These are phyloP conservation scores for Dendropsophus ebraccatus DNA, from an alignment of 2,113 vertebrate species.

Conservation along the genomic window DNA sequence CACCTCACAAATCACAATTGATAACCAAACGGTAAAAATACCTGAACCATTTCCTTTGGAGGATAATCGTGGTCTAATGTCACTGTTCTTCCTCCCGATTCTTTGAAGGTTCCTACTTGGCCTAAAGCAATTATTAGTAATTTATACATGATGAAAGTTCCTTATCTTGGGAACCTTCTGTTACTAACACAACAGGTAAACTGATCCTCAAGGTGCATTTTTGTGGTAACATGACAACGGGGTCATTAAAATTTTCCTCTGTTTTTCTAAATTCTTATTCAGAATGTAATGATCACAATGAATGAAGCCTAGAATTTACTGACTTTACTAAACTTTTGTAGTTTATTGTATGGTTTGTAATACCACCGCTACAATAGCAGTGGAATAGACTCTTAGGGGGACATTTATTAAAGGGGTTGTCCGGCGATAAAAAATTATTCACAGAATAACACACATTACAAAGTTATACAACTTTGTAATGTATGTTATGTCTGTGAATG, in stretches of 20 bases:
- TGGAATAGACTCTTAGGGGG: no score
- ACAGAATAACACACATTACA: no score
- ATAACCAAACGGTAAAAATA: constrained; percentile 62
- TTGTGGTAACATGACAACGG: constrained; percentile 77
- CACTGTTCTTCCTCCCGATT: constrained; percentile 60
- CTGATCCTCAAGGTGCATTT: constrained; percentile 67
- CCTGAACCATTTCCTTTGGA: constrained; percentile 62
- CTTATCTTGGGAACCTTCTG: constrained; percentile 66
- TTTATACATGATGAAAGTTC: constrained; percentile 81
- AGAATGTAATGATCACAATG: background rate
- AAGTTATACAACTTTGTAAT: no score
- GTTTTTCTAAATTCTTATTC: background rate
- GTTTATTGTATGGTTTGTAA: no score
- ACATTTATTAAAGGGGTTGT: no score
- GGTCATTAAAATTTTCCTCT: constrained; percentile 66
- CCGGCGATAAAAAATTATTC: no score
- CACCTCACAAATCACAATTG: constrained; percentile 54
- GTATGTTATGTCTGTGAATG: no score
- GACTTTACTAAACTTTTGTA: no score
- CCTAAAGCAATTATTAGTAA: constrained; percentile 77
- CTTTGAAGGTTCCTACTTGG: constrained; percentile 85
- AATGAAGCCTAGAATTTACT: no score
- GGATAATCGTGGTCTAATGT: constrained; percentile 67
- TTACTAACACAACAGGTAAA: constrained; percentile 77
- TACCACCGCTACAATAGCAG: no score